Conservation (phyloP, 2,888 invertebrate species). For the Erebia ligea region DNA sequence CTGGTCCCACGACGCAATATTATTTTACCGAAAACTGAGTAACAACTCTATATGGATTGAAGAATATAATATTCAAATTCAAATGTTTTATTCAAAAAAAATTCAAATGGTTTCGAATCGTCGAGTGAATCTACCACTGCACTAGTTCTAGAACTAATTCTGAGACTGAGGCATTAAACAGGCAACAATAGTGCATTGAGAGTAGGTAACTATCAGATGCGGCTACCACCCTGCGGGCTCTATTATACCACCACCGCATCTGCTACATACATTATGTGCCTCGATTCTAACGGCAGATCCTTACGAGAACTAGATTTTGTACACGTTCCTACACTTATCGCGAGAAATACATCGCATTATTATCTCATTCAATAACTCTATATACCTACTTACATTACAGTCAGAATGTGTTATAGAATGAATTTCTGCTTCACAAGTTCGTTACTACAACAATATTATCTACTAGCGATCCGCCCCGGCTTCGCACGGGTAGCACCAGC, state of each 20-base stretch:
- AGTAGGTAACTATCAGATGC: slow-evolving; percentile 39
- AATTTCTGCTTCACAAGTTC: too few relatives aligned
- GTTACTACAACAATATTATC: too few relatives aligned
- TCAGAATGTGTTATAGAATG: too few relatives aligned
- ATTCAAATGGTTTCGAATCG: too few relatives aligned
- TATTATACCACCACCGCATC: slow-evolving; percentile 41
- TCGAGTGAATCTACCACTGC: too few relatives aligned
- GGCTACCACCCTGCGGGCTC: slow-evolving; percentile 39
- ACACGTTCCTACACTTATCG: not conserved
- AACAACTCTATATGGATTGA: too few relatives aligned
- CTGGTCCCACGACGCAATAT: too few relatives aligned
- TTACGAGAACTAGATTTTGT: slow-evolving; percentile 15
- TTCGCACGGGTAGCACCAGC: too few relatives aligned
- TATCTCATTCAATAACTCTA: slow-evolving; percentile 2
- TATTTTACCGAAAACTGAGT: too few relatives aligned
- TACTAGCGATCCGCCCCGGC: too few relatives aligned
- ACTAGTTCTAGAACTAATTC: not conserved
- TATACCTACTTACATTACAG: not conserved
- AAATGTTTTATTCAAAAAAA: too few relatives aligned
- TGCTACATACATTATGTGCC: slow-evolving; percentile 58
- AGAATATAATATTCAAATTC: too few relatives aligned
- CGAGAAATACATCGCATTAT: slow-evolving; percentile 1
- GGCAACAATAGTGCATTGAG: slow-evolving; percentile 42
- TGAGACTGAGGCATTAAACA: slow-evolving; percentile 26
- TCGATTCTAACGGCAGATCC: slow-evolving; percentile 54